A percentile compares a stretch with the other conserved stretches of the same genome.
Conservation (phyloP, 92 coral and sea anemone species). For the Plumapathes pennacea region DNA sequence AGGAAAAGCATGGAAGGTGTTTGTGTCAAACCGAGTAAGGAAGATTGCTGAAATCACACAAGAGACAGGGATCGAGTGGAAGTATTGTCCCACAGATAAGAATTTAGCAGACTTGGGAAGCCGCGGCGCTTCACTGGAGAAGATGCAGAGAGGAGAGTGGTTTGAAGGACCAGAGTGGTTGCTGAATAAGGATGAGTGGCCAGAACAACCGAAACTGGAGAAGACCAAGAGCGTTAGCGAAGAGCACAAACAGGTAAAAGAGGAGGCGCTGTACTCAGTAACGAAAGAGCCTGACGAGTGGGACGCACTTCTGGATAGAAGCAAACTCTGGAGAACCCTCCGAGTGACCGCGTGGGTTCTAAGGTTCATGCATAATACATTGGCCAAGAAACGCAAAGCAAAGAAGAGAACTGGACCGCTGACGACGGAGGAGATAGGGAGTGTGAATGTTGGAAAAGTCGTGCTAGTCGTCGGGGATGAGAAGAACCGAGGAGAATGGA, state of each 20-base stretch:
- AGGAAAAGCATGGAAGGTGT: conserved; percentile 55
- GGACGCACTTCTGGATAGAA: conserved; percentile 31
- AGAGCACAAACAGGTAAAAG: conserved; percentile 17
- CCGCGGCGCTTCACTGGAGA: conserved; percentile 47
- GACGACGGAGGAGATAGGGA: conserved; percentile 37
- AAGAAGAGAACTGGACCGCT: conserved; percentile 18
- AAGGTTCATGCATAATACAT: conserved; percentile 35
- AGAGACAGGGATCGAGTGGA: conserved; percentile 47
- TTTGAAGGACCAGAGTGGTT: conserved; percentile 61
- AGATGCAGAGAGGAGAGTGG: conserved; percentile 54
- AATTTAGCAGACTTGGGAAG: conserved; percentile 71
- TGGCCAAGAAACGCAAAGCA: conserved; percentile 18
- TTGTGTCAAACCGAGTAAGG: conserved; percentile 50
- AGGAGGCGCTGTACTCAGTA: conserved; percentile 4
- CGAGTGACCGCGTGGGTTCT: conserved; percentile 46
- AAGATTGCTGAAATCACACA: conserved; percentile 52
- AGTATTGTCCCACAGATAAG: conserved; percentile 56
- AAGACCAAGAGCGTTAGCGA: conserved; percentile 14
- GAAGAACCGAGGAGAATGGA: conserved; percentile 26
- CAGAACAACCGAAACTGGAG: conserved; percentile 49
- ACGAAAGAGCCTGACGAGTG: conserved; percentile 30
- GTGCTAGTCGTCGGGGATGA: conserved; percentile 34
- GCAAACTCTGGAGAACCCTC: conserved; percentile 29
- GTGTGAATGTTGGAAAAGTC: conserved; percentile 34
- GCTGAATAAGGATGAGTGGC: conserved; percentile 50